Base-by-base conservation (phyloP, 2,888 invertebrate genomes). In the Trichogramma evanescens region DNA sequence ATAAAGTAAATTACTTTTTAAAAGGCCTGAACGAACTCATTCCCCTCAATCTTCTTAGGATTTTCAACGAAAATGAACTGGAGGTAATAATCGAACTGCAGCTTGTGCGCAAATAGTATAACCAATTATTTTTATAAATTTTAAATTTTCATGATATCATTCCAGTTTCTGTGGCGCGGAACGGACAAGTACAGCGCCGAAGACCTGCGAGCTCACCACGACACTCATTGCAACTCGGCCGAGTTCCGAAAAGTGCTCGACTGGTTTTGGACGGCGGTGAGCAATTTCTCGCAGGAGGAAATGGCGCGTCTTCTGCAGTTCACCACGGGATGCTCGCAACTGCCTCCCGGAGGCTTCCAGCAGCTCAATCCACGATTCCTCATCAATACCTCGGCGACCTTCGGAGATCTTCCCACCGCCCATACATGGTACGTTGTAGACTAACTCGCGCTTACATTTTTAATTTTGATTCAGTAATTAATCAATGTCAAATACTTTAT, bases 31-130 rank as follows among this genome's bases (percentile, higher is more conserved):
- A 92, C 78, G 89, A 93, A 76, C 86, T 95, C 49, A 92, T 95
- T 72, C 95, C 96, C 4, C 93, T 93, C 80, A 91, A 93, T 80
- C 83, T 95, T 69, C 83, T 96, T 64, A 92, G 93, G 74, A 94
- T 95, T 76, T 95, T 96, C 80, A 95, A 95, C 80, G 95, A 95
- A 80, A 93, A 94, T 80, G 95, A 96, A 80, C 82, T 96, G 40
- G 95, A 96, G 89, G 93, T 93, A 75, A 26, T 26, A 57, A 41
- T 50, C 13, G 41, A 38, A 59, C 8, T 45, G 45, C n/a, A 3
- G 9, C 9, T 45, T 26, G 6, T 6, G 6, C 13, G 4, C 13
- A 40, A 40, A 9, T 40, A 2, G n/a, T 43, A 6, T 45, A 38
- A 0, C 46, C 4, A 26, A 9, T 45, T 53, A 13, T 44, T 7